Base-by-base conservation (phyloP, 2,797 vertebrate genomes). In the Epinephelus awoara region DNA sequence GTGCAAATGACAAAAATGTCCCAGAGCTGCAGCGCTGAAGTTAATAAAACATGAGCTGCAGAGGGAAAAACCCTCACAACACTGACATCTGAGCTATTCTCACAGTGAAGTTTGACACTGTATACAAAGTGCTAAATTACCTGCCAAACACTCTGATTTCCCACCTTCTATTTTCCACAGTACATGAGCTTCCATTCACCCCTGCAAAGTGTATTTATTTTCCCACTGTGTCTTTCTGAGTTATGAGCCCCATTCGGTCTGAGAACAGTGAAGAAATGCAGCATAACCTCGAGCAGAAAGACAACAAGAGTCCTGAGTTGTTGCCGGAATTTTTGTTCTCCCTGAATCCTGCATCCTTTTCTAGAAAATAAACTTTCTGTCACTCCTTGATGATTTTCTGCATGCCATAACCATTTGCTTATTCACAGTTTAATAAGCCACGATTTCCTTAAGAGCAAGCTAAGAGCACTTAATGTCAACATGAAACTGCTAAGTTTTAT, bases 51-150 rank as follows among this genome's bases (percentile, higher is more conserved):
- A 89, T 81, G 73, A 84, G 69, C 72, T 63, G 79, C 44, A 69
- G 13, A 74, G 46, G 38, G 65, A 65, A 34, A 62, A 87, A 74
- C 49, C 40, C 66, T 84, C 77, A 72, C 61, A 82, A 85, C 76
- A 57, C 79, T 89, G 84, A 85, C 79, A 82, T 84, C 74, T 80
- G 62, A 82, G 64, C 77, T 67, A 58, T 88, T 85, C 82, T 80
- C 79, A 73, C 81, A 73, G 47, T 83, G 55, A 89, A 75, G 87
- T 88, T 88, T 85, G 90, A 93, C 83, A 88, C 83, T 88, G 79
- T 91, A 89, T 90, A 92, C 88, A 91, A 88, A 90, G 88, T 85
- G 75, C 85, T 88, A 91, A 94, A 94, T 93, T 92, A 87, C 89
- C 88, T 93, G 89, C 85, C 91, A 91, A 89, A 89, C 86, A 87